Evolutionary conservation across 2,888 invertebrate genomes (phyloP).

Genomic region (Muscina levida): DNA sequence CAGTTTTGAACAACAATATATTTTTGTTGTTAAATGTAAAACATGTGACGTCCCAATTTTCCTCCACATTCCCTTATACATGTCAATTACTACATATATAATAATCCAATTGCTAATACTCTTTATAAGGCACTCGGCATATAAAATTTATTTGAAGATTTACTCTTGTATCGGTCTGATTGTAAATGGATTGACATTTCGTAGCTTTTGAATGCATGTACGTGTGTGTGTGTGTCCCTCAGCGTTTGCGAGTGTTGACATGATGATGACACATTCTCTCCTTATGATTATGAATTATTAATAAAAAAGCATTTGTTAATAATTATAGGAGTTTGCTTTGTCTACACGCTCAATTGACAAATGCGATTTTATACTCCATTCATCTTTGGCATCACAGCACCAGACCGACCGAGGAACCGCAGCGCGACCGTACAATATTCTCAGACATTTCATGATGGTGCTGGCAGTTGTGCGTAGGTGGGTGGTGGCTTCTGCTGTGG

Average conservation of each 20-base stretch:
- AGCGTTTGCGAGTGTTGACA: background rate
- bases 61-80: too few relatives aligned
- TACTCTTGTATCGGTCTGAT: background rate
- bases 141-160: too few relatives aligned
- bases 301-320: conserved; percentile 31
- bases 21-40: too few relatives aligned
- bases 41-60: too few relatives aligned
- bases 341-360: conserved; percentile 48
- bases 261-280: conserved; percentile 18
- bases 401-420: background rate
- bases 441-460: background rate
- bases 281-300: conserved; percentile 25
- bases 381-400: background rate
- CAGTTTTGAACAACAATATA: too few relatives aligned
- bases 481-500: background rate
- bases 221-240: too few relatives aligned
- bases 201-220: too few relatives aligned
- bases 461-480: background rate
- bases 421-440: background rate
- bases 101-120: conserved; percentile 15
- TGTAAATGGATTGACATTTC: too few relatives aligned
- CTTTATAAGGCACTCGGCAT: background rate
- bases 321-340: conserved; percentile 22
- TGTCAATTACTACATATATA: background rate
- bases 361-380: conserved; percentile 10